Conservation (phyloP, 2,888 invertebrate genomes). For the Drosophila quinaria region DNA sequence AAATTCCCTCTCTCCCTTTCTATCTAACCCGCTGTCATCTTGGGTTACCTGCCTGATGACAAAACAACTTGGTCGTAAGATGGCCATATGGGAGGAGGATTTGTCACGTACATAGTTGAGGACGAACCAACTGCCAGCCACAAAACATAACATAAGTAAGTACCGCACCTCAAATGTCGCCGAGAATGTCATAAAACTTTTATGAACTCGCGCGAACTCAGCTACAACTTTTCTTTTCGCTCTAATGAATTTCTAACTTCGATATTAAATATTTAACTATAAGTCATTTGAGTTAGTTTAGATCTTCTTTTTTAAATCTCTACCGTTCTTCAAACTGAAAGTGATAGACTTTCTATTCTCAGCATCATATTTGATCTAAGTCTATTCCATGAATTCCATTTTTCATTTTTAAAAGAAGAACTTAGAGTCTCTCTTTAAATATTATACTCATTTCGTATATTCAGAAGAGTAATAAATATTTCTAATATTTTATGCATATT, state of each 20-base stretch:
- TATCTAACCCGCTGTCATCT: not conserved
- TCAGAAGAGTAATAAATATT: not conserved
- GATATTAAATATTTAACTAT: not conserved
- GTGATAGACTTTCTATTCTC: not conserved
- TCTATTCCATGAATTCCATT: not conserved
- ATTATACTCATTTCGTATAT: not conserved
- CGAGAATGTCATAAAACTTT: conserved; percentile 9
- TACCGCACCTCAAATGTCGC: conserved; percentile 21
- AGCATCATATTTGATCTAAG: not conserved
- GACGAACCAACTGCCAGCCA: conserved; percentile 14
- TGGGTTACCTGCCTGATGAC: conserved; percentile 42
- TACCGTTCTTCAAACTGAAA: not conserved
- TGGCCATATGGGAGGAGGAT: conserved; percentile 16
- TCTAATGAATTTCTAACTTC: conserved; percentile 16
- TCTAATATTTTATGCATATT: no score
- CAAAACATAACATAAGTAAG: conserved; percentile 11
- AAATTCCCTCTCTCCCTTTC: not conserved
- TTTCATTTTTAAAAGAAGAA: not conserved
- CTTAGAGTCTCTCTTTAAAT: not conserved
- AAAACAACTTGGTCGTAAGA: conserved; percentile 16
- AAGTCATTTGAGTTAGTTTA: not conserved
- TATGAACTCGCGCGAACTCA: conserved; percentile 12
- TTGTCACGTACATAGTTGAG: conserved; percentile 36
- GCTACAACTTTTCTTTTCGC: conserved; percentile 9
- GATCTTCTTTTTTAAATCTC: not conserved